phyloP scores from a whole-genome alignment of 2,797 vertebrate genomes.

The Rhinella marina region DNA sequence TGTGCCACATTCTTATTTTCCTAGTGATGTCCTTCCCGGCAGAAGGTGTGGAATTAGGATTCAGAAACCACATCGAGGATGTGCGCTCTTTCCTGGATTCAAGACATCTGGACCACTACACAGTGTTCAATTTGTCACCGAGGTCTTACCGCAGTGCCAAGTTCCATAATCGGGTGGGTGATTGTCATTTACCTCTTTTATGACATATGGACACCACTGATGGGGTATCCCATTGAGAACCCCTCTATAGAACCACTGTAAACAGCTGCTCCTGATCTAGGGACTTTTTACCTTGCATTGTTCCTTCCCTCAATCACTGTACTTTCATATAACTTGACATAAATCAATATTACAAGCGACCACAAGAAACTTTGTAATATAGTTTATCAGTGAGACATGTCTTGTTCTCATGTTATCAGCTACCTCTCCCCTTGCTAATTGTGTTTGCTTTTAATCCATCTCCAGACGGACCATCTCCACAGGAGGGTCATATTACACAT shows the following conservation, averaged over 20 bases:
- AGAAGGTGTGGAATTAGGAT: conserved; percentile 92
- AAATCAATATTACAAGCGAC: no score
- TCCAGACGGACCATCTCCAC: no score
- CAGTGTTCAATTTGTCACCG: conserved; percentile 96
- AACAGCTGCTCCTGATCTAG: background rate
- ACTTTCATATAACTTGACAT: no score
- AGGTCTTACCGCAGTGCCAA: conserved; percentile 97
- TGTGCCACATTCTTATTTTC: background rate
- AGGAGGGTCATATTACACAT: no score
- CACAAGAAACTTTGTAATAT: no score
- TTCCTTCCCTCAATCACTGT: no score
- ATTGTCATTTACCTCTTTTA: background rate
- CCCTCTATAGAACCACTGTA: background rate
- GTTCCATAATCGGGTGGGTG: conserved; percentile 95
- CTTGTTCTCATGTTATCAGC: no score
- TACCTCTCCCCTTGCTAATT: no score
- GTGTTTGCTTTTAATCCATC: no score
- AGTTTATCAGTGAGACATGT: no score
- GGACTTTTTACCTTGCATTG: background rate
- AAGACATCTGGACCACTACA: conserved; percentile 96
- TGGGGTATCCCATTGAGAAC: background rate
- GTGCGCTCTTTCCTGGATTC: conserved; percentile 95
- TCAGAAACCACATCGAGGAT: conserved; percentile 97
- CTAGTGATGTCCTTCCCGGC: conserved; percentile 97
- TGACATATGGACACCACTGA: background rate